Conservation (phyloP, 2,113 vertebrate genomes). For the Cinclus cinclus region DNA sequence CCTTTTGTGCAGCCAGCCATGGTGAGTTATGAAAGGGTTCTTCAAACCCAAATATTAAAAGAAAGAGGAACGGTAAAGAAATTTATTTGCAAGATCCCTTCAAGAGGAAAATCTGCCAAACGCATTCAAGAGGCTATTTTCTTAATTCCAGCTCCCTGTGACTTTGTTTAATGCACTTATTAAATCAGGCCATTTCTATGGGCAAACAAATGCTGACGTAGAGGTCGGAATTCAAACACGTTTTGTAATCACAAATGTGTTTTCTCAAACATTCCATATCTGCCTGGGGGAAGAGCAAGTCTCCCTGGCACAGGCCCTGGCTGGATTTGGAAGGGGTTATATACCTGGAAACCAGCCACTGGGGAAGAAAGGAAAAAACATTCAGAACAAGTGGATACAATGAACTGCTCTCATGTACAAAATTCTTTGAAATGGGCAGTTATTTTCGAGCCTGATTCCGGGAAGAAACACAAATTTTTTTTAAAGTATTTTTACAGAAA, state of each 20-base stretch:
- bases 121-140: neutral
- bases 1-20: neutral
- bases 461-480: slow-evolving; percentile 29
- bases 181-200: slow-evolving; percentile 17
- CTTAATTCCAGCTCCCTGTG: neutral
- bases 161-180: slow-evolving; percentile 16
- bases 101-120: neutral
- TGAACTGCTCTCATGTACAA: slow-evolving; percentile 12
- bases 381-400: slow-evolving; percentile 55
- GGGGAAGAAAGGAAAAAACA: slow-evolving; percentile 60
- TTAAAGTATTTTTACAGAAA: slow-evolving; percentile 28
- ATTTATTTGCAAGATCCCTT: neutral
- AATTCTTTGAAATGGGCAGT: slow-evolving; percentile 47
- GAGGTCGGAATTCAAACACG: slow-evolving; percentile 34
- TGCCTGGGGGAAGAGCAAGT: slow-evolving; percentile 48
- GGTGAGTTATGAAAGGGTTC: neutral
- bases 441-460: slow-evolving; percentile 1
- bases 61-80: neutral
- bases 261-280: slow-evolving; percentile 63
- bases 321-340: slow-evolving; percentile 50
- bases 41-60: neutral
- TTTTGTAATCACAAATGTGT: slow-evolving; percentile 35
- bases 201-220: slow-evolving; percentile 43
- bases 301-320: slow-evolving; percentile 51
- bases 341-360: slow-evolving; percentile 55